Percentiles rank a stretch among this genome's conserved stretches.
phyloP scores from a whole-genome alignment of 2,888 invertebrate genomes.

The Heliconius ethilla region DNA sequence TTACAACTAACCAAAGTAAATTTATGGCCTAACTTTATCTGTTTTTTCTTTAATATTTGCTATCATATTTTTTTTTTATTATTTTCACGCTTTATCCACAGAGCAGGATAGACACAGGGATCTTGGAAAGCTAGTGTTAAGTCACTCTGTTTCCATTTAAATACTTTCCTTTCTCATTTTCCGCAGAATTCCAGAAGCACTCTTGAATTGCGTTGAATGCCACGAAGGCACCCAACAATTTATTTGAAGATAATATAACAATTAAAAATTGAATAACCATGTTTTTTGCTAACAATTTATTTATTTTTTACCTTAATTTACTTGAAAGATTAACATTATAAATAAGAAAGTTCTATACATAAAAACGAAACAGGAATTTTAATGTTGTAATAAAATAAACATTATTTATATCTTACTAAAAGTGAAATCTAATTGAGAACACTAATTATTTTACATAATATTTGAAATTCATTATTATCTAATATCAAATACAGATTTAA shows the following conservation, averaged over 20 bases:
- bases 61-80: neutral
- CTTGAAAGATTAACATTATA: neutral
- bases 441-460: neutral
- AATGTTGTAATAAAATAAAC: neutral
- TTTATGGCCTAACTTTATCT: conserved; percentile 33
- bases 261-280: no score
- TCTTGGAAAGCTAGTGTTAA: no score
- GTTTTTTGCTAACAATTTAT: no score
- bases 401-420: neutral
- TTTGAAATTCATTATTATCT: neutral
- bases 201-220: no score
- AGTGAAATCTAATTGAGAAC: neutral
- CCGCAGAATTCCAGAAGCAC: no score
- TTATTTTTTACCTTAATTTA: no score
- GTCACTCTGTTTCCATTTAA: no score
- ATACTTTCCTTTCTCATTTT: no score
- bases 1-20: conserved; percentile 28
- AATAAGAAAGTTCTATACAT: neutral
- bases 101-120: no score
- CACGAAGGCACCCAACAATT: no score
- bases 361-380: neutral
- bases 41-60: conserved; percentile 14
- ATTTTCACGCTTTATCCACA: neutral
- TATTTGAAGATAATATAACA: no score
- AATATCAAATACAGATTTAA: neutral